Percentiles rank a stretch among this genome's conserved stretches.
These are phyloP conservation scores for Camponotus pennsylvanicus DNA, from an alignment of 1,140 invertebrate genomes.

Conservation along the genomic window DNA sequence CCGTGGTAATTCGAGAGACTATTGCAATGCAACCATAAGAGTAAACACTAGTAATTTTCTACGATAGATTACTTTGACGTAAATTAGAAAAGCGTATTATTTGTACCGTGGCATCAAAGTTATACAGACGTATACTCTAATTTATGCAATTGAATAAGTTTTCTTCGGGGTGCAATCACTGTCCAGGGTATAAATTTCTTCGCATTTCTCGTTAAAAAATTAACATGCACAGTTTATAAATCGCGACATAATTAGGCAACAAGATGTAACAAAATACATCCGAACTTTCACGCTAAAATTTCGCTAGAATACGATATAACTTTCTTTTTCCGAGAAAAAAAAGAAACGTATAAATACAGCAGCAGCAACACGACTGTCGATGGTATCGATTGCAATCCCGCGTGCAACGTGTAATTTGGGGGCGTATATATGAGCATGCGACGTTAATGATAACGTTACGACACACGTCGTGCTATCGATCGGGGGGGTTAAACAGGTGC, in stretches of 20 bases:
- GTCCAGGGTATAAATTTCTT: background rate
- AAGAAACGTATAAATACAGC: background rate
- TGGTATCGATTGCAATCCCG: slow-evolving; percentile 37
- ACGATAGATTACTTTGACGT: slow-evolving; percentile 9
- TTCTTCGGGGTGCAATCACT: background rate
- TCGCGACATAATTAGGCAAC: background rate
- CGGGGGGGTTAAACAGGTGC: slow-evolving; percentile 40
- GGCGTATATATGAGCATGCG: slow-evolving; percentile 28
- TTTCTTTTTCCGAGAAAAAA: slow-evolving; percentile 30
- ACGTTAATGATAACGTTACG: slow-evolving; percentile 56
- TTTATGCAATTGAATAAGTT: slow-evolving; percentile 4
- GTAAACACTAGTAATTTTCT: background rate
- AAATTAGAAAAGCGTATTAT: slow-evolving; percentile 23
- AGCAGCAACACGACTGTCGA: background rate
- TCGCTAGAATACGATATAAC: slow-evolving; percentile 1
- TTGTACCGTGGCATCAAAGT: background rate
- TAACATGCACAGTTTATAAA: background rate
- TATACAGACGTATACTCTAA: background rate
- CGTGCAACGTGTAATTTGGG: slow-evolving; percentile 40
- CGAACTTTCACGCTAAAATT: slow-evolving; percentile 44
- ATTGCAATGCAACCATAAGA: background rate
- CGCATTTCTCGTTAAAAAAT: background rate
- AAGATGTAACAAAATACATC: background rate
- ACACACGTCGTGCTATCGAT: slow-evolving; percentile 29
- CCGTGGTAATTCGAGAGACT: background rate